These are phyloP conservation scores for Enteromius unitaeniatus DNA, from an alignment of 2,797 vertebrate genomes.

Conservation along the genomic window DNA sequence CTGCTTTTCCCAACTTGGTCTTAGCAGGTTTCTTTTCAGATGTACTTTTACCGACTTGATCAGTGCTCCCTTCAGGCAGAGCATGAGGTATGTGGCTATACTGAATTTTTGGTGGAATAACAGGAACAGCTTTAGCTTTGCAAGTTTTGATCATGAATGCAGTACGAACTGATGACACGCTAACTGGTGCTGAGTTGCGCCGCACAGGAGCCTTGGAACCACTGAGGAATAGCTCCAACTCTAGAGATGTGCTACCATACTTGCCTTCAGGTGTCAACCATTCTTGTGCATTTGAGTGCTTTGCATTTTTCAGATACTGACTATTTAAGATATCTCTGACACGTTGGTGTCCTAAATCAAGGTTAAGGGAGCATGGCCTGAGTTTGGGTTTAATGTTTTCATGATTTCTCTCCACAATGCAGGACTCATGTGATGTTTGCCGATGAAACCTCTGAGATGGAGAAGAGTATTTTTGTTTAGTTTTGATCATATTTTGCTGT, in stretches of 20 bases:
- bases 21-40: constrained; percentile 71
- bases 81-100: constrained; percentile 94
- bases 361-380: constrained; percentile 90
- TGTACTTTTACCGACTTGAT: constrained; percentile 74
- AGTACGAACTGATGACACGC: constrained; percentile 92
- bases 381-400: constrained; percentile 70
- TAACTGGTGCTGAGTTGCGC: constrained; percentile 94
- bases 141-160: constrained; percentile 98
- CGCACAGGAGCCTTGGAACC: constrained; percentile 82
- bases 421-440: constrained; percentile 75
- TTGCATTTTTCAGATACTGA: constrained; percentile 68
- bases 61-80: constrained; percentile 65
- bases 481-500: constrained; percentile 64
- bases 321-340: constrained; percentile 81
- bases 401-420: constrained; percentile 68
- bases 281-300: constrained; percentile 63
- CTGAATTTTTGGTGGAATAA: constrained; percentile 93
- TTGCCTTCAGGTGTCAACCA: constrained; percentile 62
- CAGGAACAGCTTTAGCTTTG: constrained; percentile 93
- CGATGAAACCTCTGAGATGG: constrained; percentile 74
- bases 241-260: constrained; percentile 67
- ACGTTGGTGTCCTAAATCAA: constrained; percentile 81
- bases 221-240: constrained; percentile 79
- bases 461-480: constrained; percentile 70
- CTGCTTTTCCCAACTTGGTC: constrained; percentile 68